A percentile compares a stretch with the other conserved stretches of the same genome.
Conservation (phyloP, 2,113 vertebrate species). For the Tichodroma muraria region DNA sequence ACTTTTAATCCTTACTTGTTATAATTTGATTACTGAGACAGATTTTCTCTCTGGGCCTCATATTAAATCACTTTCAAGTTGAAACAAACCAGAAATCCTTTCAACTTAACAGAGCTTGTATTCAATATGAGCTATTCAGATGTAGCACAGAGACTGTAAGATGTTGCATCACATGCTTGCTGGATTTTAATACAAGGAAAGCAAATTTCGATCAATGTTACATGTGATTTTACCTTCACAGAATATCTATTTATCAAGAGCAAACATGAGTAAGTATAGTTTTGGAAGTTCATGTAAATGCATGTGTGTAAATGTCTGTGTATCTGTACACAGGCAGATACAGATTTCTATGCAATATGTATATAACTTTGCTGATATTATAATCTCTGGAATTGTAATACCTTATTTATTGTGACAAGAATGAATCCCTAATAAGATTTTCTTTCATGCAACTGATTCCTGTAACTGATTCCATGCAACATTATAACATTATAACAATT, state of each 20-base stretch:
- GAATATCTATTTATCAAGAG: not conserved
- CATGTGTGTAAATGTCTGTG: not conserved
- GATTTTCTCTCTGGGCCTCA: slow-evolving; percentile 77
- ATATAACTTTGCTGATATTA: not conserved
- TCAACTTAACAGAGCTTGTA: slow-evolving; percentile 70
- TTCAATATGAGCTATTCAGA: slow-evolving; percentile 63
- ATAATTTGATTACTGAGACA: slow-evolving; percentile 79
- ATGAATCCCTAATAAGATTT: not conserved
- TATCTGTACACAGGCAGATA: not conserved
- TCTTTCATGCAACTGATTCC: not conserved
- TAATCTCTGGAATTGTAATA: not conserved
- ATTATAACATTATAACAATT: too few species aligned
- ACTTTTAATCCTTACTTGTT: slow-evolving; percentile 81
- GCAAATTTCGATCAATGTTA: not conserved
- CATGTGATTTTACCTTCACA: not conserved
- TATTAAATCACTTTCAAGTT: slow-evolving; percentile 79
- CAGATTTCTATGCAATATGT: not conserved
- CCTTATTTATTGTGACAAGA: not conserved
- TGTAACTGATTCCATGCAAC: too few species aligned
- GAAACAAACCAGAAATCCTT: slow-evolving; percentile 80
- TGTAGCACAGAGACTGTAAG: slow-evolving; percentile 48
- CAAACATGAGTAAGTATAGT: not conserved
- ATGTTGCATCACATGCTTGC: slow-evolving; percentile 39
- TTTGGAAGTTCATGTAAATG: not conserved
- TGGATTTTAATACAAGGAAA: slow-evolving; percentile 4